These are phyloP conservation scores for Chinchilla lanigera DNA, from an alignment of 2,113 vertebrate species.

Conservation along the genomic window DNA sequence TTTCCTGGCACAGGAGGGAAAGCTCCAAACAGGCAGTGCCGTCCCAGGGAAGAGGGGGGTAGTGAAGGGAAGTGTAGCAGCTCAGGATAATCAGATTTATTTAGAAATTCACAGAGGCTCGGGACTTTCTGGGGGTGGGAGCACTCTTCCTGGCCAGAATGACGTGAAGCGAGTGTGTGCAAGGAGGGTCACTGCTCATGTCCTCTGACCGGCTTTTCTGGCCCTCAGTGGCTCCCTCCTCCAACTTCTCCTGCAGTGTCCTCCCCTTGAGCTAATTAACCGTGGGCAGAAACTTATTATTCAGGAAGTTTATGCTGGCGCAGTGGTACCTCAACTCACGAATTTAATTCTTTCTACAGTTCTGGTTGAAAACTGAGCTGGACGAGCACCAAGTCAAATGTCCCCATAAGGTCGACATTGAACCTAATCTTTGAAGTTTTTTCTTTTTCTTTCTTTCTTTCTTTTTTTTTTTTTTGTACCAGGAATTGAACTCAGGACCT, in stretches of 20 bases:
- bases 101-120: background rate
- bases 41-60: background rate
- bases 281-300: background rate
- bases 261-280: background rate
- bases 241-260: background rate
- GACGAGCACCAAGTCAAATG: background rate
- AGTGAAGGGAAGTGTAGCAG: background rate
- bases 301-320: background rate
- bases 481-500: too few relatives aligned
- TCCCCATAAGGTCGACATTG: background rate
- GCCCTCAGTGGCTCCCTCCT: background rate
- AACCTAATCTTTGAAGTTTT: background rate
- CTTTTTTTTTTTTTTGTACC: too few relatives aligned
- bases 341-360: background rate
- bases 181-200: background rate
- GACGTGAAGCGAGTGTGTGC: background rate
- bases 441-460: too few relatives aligned
- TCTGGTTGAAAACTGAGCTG: background rate
- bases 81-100: background rate
- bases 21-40: background rate
- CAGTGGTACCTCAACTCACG: background rate
- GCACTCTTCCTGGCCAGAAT: background rate
- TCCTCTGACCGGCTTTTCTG: background rate
- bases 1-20: background rate
- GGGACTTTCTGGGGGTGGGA: background rate